Evolutionary conservation across 1,140 invertebrate genomes (phyloP).

Genomic region (Macrostomum lignano): DNA sequence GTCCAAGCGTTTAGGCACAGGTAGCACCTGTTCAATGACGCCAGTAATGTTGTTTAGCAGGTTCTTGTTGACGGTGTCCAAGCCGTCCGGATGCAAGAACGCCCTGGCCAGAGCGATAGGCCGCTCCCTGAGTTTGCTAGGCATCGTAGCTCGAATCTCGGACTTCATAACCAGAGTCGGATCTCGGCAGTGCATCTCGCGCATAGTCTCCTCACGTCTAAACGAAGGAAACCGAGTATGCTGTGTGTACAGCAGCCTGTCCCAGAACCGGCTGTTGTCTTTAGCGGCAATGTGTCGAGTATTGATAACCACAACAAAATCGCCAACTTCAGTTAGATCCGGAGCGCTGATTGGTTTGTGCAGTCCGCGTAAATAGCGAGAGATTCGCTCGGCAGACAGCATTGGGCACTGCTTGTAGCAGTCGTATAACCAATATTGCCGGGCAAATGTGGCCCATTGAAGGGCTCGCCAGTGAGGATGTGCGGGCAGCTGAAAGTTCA

Average conservation of each 20-base stretch:
- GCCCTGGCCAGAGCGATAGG: neutral
- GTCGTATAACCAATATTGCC: constrained; percentile 73
- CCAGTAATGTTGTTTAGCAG: constrained; percentile 52
- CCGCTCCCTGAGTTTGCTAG: neutral
- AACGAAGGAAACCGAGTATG: constrained; percentile 39
- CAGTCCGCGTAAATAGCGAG: constrained; percentile 46
- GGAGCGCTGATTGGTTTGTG: constrained; percentile 76
- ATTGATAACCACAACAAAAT: constrained; percentile 82
- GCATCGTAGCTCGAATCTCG: neutral
- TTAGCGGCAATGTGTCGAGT: constrained; percentile 56
- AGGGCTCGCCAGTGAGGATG: neutral
- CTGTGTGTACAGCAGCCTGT: constrained; percentile 58
- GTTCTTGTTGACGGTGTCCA: constrained; percentile 43
- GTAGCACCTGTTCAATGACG: constrained; percentile 47
- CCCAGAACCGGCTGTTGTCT: constrained; percentile 48
- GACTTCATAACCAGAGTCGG: constrained; percentile 6
- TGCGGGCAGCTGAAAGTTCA: too few species aligned
- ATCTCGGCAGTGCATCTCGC: constrained; percentile 8
- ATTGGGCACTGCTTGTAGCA: constrained; percentile 80
- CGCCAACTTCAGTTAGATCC: constrained; percentile 64
- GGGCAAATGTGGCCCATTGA: constrained; percentile 74
- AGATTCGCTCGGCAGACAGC: constrained; percentile 41
- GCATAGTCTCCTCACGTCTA: constrained; percentile 6
- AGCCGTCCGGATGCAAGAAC: constrained; percentile 11
- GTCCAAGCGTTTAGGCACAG: constrained; percentile 45